Conservation (phyloP, 2,888 invertebrate species). For the Eledona agricola region DNA sequence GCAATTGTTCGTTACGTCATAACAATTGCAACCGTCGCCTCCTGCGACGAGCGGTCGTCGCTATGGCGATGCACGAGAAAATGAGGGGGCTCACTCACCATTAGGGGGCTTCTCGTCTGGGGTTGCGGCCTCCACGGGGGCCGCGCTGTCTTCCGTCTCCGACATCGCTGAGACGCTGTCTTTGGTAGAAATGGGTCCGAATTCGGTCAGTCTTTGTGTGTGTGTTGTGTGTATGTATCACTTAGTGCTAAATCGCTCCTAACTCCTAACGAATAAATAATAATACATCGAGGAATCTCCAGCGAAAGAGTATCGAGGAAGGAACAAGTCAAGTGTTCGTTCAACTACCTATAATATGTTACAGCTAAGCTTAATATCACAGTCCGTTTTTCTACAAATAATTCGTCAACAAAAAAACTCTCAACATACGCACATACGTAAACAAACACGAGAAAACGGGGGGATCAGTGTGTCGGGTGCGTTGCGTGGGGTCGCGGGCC, state of each 20-base stretch:
- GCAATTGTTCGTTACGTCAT: no score
- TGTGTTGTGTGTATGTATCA: conserved; percentile 11
- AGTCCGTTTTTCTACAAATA: conserved; percentile 49
- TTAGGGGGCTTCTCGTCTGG: conserved; percentile 1
- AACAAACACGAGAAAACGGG: conserved; percentile 43
- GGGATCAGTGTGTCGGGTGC: conserved; percentile 16
- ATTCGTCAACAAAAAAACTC: conserved; percentile 56
- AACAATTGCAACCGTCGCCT: no score
- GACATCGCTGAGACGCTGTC: conserved; percentile 29
- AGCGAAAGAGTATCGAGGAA: conserved; percentile 15
- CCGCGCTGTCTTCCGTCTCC: conserved; percentile 26
- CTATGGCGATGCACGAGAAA: no score
- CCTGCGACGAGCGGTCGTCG: no score
- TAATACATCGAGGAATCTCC: conserved; percentile 15
- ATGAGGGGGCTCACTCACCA: conserved; percentile 12
- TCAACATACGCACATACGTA: conserved; percentile 53
- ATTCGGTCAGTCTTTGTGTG: conserved; percentile 28
- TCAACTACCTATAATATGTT: no score
- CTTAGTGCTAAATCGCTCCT: conserved; percentile 22
- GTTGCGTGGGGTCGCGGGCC: conserved; percentile 14
- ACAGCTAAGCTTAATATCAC: conserved; percentile 59
- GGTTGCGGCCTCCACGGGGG: conserved; percentile 15
- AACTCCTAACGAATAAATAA: conserved; percentile 26
- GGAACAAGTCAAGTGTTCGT: conserved; percentile 7
- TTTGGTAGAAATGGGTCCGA: conserved; percentile 31